Evolutionary conservation across 2,113 vertebrate species (phyloP), one percentile per base, ranked within the genome.

Genomic region (Daboia siamensis): DNA sequence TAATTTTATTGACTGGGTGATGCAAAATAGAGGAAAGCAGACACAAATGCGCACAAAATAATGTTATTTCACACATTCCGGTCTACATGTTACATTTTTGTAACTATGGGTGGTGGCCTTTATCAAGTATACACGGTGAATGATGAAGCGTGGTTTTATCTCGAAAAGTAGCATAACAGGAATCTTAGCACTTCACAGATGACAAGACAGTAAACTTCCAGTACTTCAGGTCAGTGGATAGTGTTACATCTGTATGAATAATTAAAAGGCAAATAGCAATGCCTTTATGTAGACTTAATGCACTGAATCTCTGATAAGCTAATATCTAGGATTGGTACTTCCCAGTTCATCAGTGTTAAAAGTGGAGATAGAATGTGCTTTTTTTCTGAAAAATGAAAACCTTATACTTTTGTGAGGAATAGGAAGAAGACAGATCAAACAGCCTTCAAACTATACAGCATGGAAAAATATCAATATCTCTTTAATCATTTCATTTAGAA

Each of bases 211-310:
- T 91, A 93, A 93, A 86, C 48, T 64, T 80, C 59, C 44, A 54
- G 29, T 69, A 69, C 23, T 69, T 87, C 48, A 90, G 89, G 84
- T 57, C 86, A 88, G 29, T 80, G 57, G 29, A 84, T 88, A 48
- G 64, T 93, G 54, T 52, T 55, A 84, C 29, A 89, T 44, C 13
- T 85, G 3, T 88, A 86, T 89, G 51, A 55, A 93, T 91, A 89
- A 86, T 93, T 91, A 61, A 91, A 91, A 86, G 48, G 33, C 24
- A 89, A 91, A 91, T 54, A 91, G 55, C 90, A 89, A 26, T 26
- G 52, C 9, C 56, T 54, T n/a, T 91, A 29, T 59, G 26, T 84
- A 29, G 26, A 64, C 33, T 86, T 91, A 48, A 48, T 61, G 33
- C 46, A 89, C 26, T 33, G 56, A 33, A 86, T 88, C 57, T 24